Percentiles rank a stretch among this genome's conserved stretches.
Conservation (phyloP, 2,797 vertebrate genomes). For the Distichodus sexfasciatus region DNA sequence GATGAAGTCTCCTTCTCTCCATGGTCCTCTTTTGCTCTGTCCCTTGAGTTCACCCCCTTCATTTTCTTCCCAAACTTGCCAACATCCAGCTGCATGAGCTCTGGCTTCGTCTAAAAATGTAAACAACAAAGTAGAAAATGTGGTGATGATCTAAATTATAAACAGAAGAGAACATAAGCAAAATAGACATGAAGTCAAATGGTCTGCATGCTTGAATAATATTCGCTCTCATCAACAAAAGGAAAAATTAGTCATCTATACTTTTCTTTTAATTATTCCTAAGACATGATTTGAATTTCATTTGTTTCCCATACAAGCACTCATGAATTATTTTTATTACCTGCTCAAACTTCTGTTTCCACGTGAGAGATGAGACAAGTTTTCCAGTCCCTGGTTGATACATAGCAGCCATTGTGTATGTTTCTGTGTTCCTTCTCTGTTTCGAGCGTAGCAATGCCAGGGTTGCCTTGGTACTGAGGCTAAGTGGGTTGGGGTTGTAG, state of each 20-base stretch:
- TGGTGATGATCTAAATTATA: not conserved
- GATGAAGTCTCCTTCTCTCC: constrained; percentile 85
- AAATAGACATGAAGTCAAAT: not conserved
- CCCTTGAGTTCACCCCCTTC: constrained; percentile 86
- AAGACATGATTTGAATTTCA: not conserved
- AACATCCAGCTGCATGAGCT: constrained; percentile 86
- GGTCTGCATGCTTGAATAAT: not conserved
- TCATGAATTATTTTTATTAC: constrained; percentile 66
- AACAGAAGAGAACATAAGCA: not conserved
- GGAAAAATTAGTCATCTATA: not conserved
- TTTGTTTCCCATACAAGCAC: not conserved
- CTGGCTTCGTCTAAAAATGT: constrained; percentile 86
- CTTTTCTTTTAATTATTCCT: not conserved
- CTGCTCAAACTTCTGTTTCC: constrained; percentile 92
- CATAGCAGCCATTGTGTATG: constrained; percentile 87
- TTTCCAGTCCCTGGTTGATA: constrained; percentile 87
- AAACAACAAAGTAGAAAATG: constrained; percentile 40
- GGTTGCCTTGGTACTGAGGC: constrained; percentile 90
- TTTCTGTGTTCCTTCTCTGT: constrained; percentile 81
- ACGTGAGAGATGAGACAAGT: constrained; percentile 90
- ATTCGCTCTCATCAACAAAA: not conserved
- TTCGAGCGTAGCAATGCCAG: constrained; percentile 92
- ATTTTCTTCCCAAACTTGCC: constrained; percentile 90
- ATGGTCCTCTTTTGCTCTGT: constrained; percentile 89
- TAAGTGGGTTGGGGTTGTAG: constrained; percentile 93